A percentile compares a stretch with the other conserved stretches of the same genome.
Conservation (phyloP, 2,113 vertebrate genomes). For the Dipodomys ordii region DNA sequence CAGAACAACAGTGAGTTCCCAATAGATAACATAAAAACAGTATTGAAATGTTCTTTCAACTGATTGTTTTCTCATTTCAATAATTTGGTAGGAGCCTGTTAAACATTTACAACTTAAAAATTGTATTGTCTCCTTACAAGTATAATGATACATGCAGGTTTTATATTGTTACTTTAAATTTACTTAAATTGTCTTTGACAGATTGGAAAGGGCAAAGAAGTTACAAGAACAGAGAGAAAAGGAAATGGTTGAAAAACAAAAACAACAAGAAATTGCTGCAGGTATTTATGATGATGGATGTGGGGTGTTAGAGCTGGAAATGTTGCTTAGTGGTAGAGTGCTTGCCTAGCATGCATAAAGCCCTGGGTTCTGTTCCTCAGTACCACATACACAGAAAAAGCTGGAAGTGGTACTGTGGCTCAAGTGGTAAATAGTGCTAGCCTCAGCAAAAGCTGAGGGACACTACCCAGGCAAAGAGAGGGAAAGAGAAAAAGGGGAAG, state of each 20-base stretch:
- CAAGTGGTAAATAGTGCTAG: too few species aligned
- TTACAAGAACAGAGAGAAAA: slow-evolving; percentile 99
- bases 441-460: too few species aligned
- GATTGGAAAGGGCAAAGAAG: slow-evolving; percentile 98
- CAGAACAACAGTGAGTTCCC: too few species aligned
- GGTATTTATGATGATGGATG: slow-evolving; percentile 83
- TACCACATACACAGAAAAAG: too few species aligned
- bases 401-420: too few species aligned
- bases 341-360: too few species aligned
- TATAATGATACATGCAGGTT: neutral
- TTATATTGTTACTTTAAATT: slow-evolving; percentile 32
- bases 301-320: too few species aligned
- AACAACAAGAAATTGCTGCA: slow-evolving; percentile 95
- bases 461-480: too few species aligned
- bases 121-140: neutral
- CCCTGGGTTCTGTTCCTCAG: too few species aligned
- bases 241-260: slow-evolving; percentile 97
- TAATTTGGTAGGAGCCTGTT: neutral
- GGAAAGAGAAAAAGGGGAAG: too few species aligned
- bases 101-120: neutral
- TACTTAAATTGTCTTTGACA: slow-evolving; percentile 79
- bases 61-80: neutral
- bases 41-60: neutral
- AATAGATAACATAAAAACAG: neutral
- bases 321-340: too few species aligned